Percentiles rank a stretch among this genome's conserved stretches.
These are phyloP conservation scores for Nansenia antarctica DNA, from an alignment of 2,113 vertebrate genomes.

Conservation along the genomic window DNA sequence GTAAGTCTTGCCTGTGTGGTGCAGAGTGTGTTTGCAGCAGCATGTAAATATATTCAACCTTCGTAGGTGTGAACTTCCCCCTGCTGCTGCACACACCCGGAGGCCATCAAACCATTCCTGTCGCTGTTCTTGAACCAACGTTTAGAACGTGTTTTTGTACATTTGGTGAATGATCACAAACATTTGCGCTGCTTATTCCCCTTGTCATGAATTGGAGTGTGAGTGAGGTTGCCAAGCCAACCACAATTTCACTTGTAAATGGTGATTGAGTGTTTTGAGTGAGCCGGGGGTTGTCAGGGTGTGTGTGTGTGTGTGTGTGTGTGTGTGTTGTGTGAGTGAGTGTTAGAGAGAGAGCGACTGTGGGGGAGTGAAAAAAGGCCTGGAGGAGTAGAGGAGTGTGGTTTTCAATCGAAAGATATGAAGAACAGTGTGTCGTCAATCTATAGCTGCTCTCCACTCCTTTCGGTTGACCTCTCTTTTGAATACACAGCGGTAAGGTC, in stretches of 20 bases:
- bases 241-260: conserved; percentile 37
- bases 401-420: conserved; percentile 44
- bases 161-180: conserved; percentile 42
- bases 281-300: conserved; percentile 8
- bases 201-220: conserved; percentile 35
- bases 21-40: background rate
- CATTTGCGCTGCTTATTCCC: conserved; percentile 33
- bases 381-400: conserved; percentile 53
- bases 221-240: conserved; percentile 51
- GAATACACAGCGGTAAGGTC: conserved; percentile 60
- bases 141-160: background rate
- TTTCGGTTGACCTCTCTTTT: conserved; percentile 49
- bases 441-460: conserved; percentile 30
- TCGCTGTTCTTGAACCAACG: conserved; percentile 9
- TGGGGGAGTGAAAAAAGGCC: conserved; percentile 25
- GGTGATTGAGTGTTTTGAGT: conserved; percentile 33
- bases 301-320: conserved; percentile 15
- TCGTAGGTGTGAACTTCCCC: background rate
- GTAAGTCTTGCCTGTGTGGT: too few relatives aligned
- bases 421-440: conserved; percentile 37
- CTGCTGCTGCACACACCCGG: too few relatives aligned
- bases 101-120: background rate
- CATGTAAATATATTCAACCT: background rate
- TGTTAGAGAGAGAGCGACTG: conserved; percentile 13
- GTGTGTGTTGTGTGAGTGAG: conserved; percentile 32